Evolutionary conservation across 2,888 invertebrate genomes (phyloP), one percentile per base, ranked within the genome.

Genomic region (Chymomyza fuscimana): DNA sequence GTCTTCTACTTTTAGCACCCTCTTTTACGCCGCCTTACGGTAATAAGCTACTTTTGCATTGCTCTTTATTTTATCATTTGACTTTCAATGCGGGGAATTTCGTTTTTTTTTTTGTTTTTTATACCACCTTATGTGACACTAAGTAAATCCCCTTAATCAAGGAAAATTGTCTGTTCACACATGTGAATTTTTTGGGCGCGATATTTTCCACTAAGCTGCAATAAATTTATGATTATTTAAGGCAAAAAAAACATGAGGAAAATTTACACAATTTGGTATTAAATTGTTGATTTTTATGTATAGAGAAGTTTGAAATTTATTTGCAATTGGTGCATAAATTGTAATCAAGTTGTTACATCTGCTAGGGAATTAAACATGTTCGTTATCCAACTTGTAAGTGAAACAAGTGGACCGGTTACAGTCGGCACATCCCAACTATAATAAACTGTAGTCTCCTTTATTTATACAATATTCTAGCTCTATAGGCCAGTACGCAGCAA

Each of bases 51-150:
- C 79, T 82, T 80, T 78, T 80, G 78, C 80, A 80, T 75, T 84
- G 80, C 79, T 77, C 68, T 83, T 83, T 86, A 80, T 82, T 78
- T 86, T 86, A 81, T 83, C 86, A 86, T 86, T 82, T 81, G 72
- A 73, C 77, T 77, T 70, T 67, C 67, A 64, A 65, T 64, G 69
- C 40, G 16, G 19, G 58, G 51, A 46, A 29, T 22, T 58, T 36
- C 62, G 15, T 65, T 67, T 69, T 40, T 60, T 67, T 52, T 54
- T 51, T 36, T 16, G 52, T 32, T 60, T 3, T 15, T 50, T 40
- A 56, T 69, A 52, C 19, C 65, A 50, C n/a, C 56, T 58, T 59
- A 67, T 65, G 59, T 58, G 65, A 5, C 56, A 63, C 51, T 58
- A 5, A 67, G 71, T 70, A 87, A 86, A 82, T 87, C 87, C 86